These are phyloP conservation scores for Haliaeetus leucogaster DNA, from an alignment of 2,113 vertebrate species.

Conservation along the genomic window DNA sequence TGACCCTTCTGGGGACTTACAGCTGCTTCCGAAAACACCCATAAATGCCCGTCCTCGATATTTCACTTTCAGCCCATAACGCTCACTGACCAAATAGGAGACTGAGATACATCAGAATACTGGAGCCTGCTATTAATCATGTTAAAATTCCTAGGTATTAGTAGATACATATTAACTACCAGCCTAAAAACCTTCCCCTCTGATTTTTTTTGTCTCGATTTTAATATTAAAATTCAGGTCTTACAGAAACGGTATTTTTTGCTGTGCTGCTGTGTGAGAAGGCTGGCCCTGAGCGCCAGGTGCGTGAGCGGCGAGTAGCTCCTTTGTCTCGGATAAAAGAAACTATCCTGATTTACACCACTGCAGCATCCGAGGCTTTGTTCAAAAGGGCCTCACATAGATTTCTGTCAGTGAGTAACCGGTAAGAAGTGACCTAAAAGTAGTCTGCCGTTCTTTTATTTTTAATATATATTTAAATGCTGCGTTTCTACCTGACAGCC, in stretches of 20 bases:
- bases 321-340: constrained; percentile 6
- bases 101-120: rapidly evolving
- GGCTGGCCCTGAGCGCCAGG: neutral
- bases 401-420: neutral
- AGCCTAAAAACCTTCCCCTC: neutral
- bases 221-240: neutral
- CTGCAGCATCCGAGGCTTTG: neutral
- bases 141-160: neutral
- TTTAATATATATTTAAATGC: constrained; percentile 1
- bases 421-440: neutral
- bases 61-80: neutral
- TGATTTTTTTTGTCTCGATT: neutral
- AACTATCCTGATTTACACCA: neutral
- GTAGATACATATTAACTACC: neutral
- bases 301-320: neutral
- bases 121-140: neutral
- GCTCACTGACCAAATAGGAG: neutral
- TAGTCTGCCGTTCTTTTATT: neutral
- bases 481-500: neutral
- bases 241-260: rapidly evolving
- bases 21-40: neutral
- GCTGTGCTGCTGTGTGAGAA: neutral
- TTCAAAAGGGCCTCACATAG: neutral
- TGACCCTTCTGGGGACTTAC: neutral
- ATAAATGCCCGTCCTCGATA: neutral